A percentile compares a stretch with the other conserved stretches of the same genome.
phyloP scores from a whole-genome alignment of 2,113 vertebrate species.

The Macquaria australasica region DNA sequence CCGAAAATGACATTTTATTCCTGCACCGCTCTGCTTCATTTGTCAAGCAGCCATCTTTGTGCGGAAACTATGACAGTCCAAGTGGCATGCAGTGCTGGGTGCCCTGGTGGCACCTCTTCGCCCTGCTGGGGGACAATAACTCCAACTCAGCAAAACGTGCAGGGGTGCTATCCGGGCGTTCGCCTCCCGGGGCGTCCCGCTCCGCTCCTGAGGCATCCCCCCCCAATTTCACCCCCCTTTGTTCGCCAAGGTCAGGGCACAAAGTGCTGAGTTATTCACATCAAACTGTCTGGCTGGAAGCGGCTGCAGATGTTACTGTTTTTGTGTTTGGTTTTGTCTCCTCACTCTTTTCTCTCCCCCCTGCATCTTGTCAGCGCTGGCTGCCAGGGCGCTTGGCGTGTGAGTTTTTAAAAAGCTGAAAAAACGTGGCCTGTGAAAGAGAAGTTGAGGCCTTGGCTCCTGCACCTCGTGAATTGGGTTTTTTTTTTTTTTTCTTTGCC shows the following conservation, averaged over 20 bases:
- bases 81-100: conserved; percentile 72
- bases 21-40: conserved; percentile 61
- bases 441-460: conserved; percentile 79
- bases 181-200: conserved; percentile 86
- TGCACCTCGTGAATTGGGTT: conserved; percentile 73
- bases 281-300: conserved; percentile 86
- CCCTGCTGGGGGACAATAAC: conserved; percentile 79
- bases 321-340: conserved; percentile 82
- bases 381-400: conserved; percentile 81
- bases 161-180: conserved; percentile 77
- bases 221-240: conserved; percentile 57
- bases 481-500: conserved; percentile 70
- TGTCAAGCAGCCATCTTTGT: conserved; percentile 77
- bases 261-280: conserved; percentile 93
- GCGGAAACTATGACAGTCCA: conserved; percentile 76
- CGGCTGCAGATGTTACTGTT: conserved; percentile 90
- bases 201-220: conserved; percentile 86
- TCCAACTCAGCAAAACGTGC: conserved; percentile 79
- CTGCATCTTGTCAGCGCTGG: conserved; percentile 73
- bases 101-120: conserved; percentile 76
- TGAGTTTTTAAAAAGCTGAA: conserved; percentile 80
- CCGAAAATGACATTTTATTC: conserved; percentile 78
- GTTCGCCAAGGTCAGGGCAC: conserved; percentile 90
- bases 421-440: conserved; percentile 82
- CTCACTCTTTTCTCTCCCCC: conserved; percentile 58